These are phyloP conservation scores for Spinibarbus caldwelli DNA, from an alignment of 2,797 vertebrate species.

Conservation along the genomic window DNA sequence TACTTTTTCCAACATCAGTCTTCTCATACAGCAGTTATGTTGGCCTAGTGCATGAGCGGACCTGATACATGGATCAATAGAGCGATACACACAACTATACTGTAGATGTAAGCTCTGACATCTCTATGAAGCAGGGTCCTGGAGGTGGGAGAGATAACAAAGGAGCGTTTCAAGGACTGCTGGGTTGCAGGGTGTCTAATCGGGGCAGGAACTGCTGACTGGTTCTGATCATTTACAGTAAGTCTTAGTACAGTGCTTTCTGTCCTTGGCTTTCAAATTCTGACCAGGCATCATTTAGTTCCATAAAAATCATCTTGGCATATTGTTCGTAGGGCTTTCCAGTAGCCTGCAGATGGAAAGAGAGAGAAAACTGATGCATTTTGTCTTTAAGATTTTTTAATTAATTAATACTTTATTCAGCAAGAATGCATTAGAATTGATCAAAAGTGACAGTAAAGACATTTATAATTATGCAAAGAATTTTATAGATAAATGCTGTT, in stretches of 20 bases:
- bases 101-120: conserved; percentile 32
- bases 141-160: conserved; percentile 67
- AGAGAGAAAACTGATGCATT: conserved; percentile 12
- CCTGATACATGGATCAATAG: conserved; percentile 54
- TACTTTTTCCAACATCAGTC: conserved; percentile 26
- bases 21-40: conserved; percentile 30
- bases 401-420: background rate
- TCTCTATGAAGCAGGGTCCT: conserved; percentile 69
- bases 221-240: conserved; percentile 32
- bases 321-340: conserved; percentile 99
- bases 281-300: conserved; percentile 99
- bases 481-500: background rate
- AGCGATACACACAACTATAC: conserved; percentile 66
- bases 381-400: background rate
- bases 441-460: background rate
- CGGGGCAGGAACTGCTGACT: conserved; percentile 60
- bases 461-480: background rate
- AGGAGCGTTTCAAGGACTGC: conserved; percentile 65
- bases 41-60: conserved; percentile 44
- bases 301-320: conserved; percentile 99
- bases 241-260: conserved; percentile 91
- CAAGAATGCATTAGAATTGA: background rate
- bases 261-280: conserved; percentile 99
- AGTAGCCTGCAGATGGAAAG: conserved; percentile 82
- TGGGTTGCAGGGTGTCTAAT: conserved; percentile 54